These are phyloP conservation scores for Leptobrachium leishanense DNA, from an alignment of 2,113 vertebrate species.

Conservation along the genomic window DNA sequence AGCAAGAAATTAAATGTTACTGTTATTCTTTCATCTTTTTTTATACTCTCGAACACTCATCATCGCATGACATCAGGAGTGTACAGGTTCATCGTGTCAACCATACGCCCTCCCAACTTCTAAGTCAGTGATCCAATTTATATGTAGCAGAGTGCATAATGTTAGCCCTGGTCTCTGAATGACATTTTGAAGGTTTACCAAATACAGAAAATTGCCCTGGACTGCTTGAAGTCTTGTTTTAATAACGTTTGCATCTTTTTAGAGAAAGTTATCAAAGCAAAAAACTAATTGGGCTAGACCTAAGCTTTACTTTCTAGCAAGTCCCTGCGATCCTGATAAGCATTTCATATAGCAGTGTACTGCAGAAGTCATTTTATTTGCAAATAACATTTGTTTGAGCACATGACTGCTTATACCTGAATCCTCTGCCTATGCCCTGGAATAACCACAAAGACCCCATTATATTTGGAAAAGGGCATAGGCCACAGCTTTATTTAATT, in stretches of 20 bases:
- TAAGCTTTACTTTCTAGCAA: too few relatives aligned
- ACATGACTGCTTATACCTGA: too few relatives aligned
- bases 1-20: neutral
- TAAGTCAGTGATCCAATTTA: conserved; percentile 34
- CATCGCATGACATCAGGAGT: conserved; percentile 17
- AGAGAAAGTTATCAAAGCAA: too few relatives aligned
- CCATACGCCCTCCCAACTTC: conserved; percentile 13
- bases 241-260: neutral
- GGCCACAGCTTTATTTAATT: too few relatives aligned
- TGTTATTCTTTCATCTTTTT: conserved; percentile 16
- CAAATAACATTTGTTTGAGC: too few relatives aligned
- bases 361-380: too few relatives aligned
- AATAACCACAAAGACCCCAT: too few relatives aligned
- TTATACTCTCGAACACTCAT: neutral
- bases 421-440: too few relatives aligned
- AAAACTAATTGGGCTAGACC: too few relatives aligned
- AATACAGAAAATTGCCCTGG: neutral
- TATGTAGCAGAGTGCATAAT: conserved; percentile 13
- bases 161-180: conserved; percentile 2
- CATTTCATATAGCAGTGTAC: too few relatives aligned
- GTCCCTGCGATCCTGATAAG: too few relatives aligned
- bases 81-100: conserved; percentile 4
- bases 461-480: too few relatives aligned
- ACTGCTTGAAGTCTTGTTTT: neutral
- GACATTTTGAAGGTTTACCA: neutral